These are phyloP conservation scores for Mya arenaria DNA, from an alignment of 1,140 invertebrate species.

Conservation along the genomic window DNA sequence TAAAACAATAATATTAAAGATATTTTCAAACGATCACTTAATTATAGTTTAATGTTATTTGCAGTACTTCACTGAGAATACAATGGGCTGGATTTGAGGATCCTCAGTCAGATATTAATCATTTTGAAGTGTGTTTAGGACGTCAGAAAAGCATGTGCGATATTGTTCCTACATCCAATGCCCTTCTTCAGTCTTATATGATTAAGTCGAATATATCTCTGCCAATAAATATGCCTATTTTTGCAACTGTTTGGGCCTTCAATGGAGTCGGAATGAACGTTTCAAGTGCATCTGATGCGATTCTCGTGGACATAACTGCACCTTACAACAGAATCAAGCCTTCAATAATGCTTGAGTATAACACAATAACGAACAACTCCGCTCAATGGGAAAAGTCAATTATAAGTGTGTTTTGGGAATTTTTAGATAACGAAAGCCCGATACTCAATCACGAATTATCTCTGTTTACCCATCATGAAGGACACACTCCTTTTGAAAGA, in stretches of 20 bases:
- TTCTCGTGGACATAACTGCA: constrained; percentile 56
- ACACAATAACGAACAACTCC: background rate
- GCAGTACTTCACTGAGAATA: constrained; percentile 37
- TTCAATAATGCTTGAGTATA: background rate
- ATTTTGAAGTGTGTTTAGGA: constrained; percentile 64
- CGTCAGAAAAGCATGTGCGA: constrained; percentile 42
- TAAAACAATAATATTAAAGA: background rate
- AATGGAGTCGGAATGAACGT: constrained; percentile 58
- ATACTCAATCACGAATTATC: constrained; percentile 52
- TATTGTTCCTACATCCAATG: constrained; percentile 23
- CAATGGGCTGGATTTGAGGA: constrained; percentile 65
- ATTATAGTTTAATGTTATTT: constrained; percentile 1
- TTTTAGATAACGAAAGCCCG: constrained; percentile 64
- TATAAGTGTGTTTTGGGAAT: constrained; percentile 59
- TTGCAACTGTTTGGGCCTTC: constrained; percentile 55
- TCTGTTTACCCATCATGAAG: constrained; percentile 53
- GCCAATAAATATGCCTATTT: constrained; percentile 33
- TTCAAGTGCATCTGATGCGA: constrained; percentile 41
- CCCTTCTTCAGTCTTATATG: constrained; percentile 34
- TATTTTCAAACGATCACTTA: background rate
- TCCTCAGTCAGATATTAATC: constrained; percentile 62
- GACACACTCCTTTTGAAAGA: constrained; percentile 32
- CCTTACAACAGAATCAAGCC: too few species aligned
- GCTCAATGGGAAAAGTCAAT: constrained; percentile 58
- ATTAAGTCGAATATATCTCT: constrained; percentile 42